phyloP scores from a whole-genome alignment of 2,888 invertebrate species.

The Hypercompe scribonia region DNA sequence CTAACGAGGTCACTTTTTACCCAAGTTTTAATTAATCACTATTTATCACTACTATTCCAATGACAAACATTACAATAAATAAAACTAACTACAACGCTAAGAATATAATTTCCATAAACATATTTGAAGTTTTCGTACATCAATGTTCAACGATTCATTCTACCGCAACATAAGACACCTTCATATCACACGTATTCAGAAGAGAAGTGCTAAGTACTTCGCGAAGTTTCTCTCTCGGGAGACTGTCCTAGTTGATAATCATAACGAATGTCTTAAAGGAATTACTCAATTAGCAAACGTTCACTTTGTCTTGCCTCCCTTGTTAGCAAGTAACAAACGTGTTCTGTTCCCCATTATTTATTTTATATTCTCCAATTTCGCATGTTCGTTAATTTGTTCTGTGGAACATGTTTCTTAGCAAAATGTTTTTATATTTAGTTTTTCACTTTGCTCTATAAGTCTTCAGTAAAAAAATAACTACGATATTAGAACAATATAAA shows the following conservation, averaged over 20 bases:
- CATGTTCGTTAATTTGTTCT: neutral
- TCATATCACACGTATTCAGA: slow-evolving; percentile 64
- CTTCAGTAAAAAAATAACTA: neutral
- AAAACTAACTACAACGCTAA: too few species aligned
- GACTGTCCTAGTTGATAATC: slow-evolving; percentile 70
- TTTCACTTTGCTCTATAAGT: neutral
- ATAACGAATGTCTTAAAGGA: slow-evolving; percentile 74
- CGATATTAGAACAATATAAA: too few species aligned
- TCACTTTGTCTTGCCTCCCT: slow-evolving; percentile 49
- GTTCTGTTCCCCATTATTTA: slow-evolving; percentile 33
- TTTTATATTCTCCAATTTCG: slow-evolving; percentile 20
- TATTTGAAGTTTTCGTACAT: slow-evolving; percentile 40
- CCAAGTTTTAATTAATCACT: too few species aligned
- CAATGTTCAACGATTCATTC: slow-evolving; percentile 33
- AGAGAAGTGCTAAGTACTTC: slow-evolving; percentile 68
- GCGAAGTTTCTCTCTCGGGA: slow-evolving; percentile 65
- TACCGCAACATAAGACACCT: slow-evolving; percentile 47
- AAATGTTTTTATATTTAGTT: neutral
- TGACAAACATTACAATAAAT: neutral
- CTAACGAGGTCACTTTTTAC: too few species aligned
- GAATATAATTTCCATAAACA: neutral
- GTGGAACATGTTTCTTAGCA: neutral
- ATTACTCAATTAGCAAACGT: slow-evolving; percentile 72
- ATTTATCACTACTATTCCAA: too few species aligned
- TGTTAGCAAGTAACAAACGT: slow-evolving; percentile 36